These are phyloP conservation scores for Typhlomys cinereus DNA, from an alignment of 2,113 vertebrate genomes.

Conservation along the genomic window DNA sequence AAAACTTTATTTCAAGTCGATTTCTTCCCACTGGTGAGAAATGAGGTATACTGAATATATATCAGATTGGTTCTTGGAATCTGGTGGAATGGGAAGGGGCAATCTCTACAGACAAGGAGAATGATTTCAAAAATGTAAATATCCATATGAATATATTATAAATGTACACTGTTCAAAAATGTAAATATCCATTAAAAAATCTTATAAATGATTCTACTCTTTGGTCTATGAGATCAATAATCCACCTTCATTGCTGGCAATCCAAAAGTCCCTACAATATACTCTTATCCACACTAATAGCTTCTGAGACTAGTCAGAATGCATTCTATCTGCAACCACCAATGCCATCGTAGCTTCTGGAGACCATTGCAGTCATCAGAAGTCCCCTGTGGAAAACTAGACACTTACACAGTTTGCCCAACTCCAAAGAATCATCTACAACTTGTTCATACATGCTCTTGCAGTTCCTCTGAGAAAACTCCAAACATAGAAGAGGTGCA, in stretches of 20 bases:
- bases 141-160: too few relatives aligned
- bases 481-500: background rate
- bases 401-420: background rate
- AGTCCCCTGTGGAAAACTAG: background rate
- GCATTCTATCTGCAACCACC: background rate
- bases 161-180: too few relatives aligned
- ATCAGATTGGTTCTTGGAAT: background rate
- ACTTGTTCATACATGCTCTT: background rate
- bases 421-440: background rate
- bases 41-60: background rate
- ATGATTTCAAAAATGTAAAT: background rate
- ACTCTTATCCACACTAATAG: background rate
- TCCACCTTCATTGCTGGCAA: background rate
- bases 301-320: background rate
- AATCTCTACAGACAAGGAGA: background rate
- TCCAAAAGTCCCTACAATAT: background rate
- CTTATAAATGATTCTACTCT: background rate
- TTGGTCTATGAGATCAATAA: background rate
- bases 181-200: too few relatives aligned
- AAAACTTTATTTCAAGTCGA: constrained; percentile 31
- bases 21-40: background rate
- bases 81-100: background rate
- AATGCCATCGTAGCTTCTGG: background rate
- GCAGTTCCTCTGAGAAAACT: background rate
- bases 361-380: background rate